Percentiles rank a stretch among this genome's conserved stretches.
Conservation (phyloP, 2,113 vertebrate genomes). For the Stigmatopora nigra region DNA sequence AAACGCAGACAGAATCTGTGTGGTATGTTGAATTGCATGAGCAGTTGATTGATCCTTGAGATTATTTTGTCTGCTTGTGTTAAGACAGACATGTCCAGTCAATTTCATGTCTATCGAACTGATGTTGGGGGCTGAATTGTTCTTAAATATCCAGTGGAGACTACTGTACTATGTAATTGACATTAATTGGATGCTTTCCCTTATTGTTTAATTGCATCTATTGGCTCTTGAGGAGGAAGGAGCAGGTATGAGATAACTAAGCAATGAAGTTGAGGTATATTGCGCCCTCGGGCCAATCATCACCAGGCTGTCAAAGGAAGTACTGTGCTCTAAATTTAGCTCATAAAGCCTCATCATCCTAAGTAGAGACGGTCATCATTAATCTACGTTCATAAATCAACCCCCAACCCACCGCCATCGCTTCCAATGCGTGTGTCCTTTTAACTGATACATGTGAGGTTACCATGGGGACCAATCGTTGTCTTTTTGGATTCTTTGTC, state of each 20-base stretch:
- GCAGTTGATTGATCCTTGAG: not conserved
- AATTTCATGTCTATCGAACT: not conserved
- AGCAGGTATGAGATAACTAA: not conserved
- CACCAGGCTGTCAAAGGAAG: slow-evolving; percentile 2
- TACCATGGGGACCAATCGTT: not conserved
- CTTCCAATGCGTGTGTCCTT: not conserved
- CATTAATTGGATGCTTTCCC: not conserved
- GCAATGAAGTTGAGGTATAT: not conserved
- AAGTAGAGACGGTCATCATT: slow-evolving; percentile 5
- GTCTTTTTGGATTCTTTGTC: not conserved
- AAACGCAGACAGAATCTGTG: not conserved
- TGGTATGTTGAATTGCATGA: not conserved
- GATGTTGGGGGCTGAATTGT: not conserved
- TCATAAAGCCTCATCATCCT: slow-evolving; percentile 9
- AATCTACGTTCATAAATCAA: slow-evolving; percentile 1
- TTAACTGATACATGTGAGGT: not conserved
- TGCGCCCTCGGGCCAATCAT: not conserved
- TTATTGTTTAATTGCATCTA: not conserved
- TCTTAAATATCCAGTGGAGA: not conserved
- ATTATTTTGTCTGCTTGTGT: not conserved
- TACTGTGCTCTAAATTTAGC: slow-evolving; percentile 1
- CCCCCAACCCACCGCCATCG: not conserved
- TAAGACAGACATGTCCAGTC: not conserved
- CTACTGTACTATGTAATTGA: not conserved
- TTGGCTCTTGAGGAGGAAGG: not conserved